Evolutionary conservation across 2,797 vertebrate species (phyloP).

Genomic region (Artibeus lituratus): DNA sequence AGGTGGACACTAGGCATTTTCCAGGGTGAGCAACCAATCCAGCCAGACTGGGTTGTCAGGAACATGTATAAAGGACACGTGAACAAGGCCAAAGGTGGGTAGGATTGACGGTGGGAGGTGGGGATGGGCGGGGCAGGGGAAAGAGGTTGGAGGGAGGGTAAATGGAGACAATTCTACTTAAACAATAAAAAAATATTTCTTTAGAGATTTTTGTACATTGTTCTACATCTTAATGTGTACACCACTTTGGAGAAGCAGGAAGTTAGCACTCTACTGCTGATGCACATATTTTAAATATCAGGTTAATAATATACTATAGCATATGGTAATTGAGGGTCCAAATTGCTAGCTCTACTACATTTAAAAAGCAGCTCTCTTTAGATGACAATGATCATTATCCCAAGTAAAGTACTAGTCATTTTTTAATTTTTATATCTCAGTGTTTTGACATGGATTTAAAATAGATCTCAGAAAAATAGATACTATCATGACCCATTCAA

Average conservation of each 20-base stretch:
- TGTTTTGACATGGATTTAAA: constrained; percentile 44
- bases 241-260: background rate
- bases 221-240: background rate
- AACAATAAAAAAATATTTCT: background rate
- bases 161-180: no score
- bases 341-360: background rate
- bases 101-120: no score
- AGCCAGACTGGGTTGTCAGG: background rate
- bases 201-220: background rate
- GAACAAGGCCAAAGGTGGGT: no score
- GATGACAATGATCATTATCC: constrained; percentile 13
- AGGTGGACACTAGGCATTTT: background rate
- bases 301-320: constrained; percentile 19
- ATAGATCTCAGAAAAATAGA: background rate
- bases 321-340: constrained; percentile 3
- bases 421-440: constrained; percentile 16
- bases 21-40: background rate
- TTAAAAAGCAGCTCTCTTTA: background rate
- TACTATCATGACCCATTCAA: background rate
- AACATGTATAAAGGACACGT: no score
- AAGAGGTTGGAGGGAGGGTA: no score
- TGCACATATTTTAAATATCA: constrained; percentile 43
- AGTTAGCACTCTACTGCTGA: background rate
- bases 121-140: no score
- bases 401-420: background rate